Evolutionary conservation across 2,888 invertebrate species (phyloP).

Genomic region (Zeuzera pyrina): DNA sequence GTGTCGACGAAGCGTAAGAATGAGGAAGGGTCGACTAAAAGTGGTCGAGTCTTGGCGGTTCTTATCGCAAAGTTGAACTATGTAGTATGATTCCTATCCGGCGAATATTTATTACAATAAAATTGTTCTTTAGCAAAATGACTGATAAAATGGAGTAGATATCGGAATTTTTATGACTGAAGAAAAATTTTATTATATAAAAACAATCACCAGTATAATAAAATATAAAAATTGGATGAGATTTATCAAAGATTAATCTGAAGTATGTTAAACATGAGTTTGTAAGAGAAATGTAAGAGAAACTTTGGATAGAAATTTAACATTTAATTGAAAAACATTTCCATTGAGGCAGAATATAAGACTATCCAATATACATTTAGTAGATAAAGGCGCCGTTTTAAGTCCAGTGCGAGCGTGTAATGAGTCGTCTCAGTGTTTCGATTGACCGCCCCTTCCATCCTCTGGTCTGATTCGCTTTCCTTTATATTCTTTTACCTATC

Average conservation of each 20-base stretch:
- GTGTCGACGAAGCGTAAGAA: slow-evolving; percentile 55
- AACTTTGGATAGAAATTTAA: no score
- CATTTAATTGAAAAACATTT: no score
- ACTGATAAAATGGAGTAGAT: no score
- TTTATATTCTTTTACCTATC: slow-evolving; percentile 52
- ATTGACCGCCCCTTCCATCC: slow-evolving; percentile 56
- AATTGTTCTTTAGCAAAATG: no score
- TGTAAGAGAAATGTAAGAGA: no score
- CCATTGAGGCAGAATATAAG: no score
- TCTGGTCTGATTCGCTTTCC: slow-evolving; percentile 47
- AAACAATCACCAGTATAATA: no score
- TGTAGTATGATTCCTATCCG: slow-evolving; percentile 45
- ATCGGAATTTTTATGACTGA: no score
- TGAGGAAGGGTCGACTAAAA: slow-evolving; percentile 42
- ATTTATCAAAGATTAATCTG: no score
- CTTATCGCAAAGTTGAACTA: slow-evolving; percentile 59
- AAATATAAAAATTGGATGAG: no score
- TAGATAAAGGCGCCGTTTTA: slow-evolving; percentile 24
- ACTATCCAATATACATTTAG: slow-evolving; percentile 4
- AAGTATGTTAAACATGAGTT: no score
- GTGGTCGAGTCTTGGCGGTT: slow-evolving; percentile 47
- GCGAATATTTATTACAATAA: slow-evolving; percentile 58
- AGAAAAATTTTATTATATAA: no score
- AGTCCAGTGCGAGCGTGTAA: slow-evolving; percentile 39
- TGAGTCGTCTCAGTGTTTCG: slow-evolving; percentile 59